Evolutionary conservation across 2,113 vertebrate genomes (phyloP).

Genomic region (Oreocharis arfaki): DNA sequence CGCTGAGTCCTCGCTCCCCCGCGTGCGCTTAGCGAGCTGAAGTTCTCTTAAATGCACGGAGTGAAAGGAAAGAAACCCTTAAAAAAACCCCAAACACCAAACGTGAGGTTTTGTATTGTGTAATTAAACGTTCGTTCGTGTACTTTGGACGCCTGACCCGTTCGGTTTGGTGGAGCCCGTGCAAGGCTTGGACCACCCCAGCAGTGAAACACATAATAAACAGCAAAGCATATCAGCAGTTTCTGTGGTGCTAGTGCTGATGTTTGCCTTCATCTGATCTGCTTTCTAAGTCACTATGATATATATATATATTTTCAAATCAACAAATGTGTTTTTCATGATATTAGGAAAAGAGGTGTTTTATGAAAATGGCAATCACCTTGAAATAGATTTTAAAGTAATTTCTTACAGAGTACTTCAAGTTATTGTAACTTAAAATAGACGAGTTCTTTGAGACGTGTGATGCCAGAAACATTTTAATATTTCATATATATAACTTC

Average conservation of each 20-base stretch:
- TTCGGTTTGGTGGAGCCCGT: background rate
- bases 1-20: fast-evolving
- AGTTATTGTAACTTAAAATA: background rate
- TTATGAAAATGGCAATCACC: background rate
- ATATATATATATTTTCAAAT: background rate
- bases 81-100: fast-evolving
- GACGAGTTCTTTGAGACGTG: background rate
- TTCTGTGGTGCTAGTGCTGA: background rate
- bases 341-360: background rate
- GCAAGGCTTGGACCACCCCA: background rate
- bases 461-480: background rate
- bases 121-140: background rate
- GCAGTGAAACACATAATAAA: background rate
- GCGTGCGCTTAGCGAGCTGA: background rate
- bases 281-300: background rate
- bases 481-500: background rate
- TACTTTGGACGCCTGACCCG: background rate
- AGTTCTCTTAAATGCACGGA: background rate
- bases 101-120: fast-evolving
- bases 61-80: background rate
- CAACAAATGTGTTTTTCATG: background rate
- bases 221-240: background rate
- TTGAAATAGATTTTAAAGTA: background rate
- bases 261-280: background rate
- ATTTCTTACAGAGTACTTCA: background rate